These are phyloP conservation scores for Oncorhynchus mykiss DNA, from an alignment of 2,113 vertebrate species.

Conservation along the genomic window DNA sequence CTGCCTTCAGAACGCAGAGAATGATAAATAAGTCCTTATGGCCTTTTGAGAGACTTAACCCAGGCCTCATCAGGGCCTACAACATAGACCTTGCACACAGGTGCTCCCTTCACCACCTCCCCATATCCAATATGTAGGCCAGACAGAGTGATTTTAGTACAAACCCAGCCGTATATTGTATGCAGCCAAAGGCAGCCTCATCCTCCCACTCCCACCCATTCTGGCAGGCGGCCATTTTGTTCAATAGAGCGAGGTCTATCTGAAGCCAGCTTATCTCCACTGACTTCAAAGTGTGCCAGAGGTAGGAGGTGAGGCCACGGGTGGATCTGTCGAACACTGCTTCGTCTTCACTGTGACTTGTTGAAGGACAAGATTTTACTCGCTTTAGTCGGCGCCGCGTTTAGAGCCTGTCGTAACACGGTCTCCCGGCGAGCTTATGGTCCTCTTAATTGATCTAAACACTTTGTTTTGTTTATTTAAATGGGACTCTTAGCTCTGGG, in stretches of 20 bases:
- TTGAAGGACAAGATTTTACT: constrained; percentile 69
- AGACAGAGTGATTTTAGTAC: constrained; percentile 26
- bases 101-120: constrained; percentile 29
- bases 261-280: constrained; percentile 33
- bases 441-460: constrained; percentile 60
- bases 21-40: constrained; percentile 22
- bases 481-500: constrained; percentile 64
- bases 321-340: constrained; percentile 57
- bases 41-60: constrained; percentile 12
- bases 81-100: constrained; percentile 38
- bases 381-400: constrained; percentile 47
- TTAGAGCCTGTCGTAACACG: constrained; percentile 56
- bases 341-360: constrained; percentile 43
- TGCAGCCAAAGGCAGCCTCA: constrained; percentile 39
- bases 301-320: constrained; percentile 50
- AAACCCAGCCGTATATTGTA: constrained; percentile 36
- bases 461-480: constrained; percentile 75
- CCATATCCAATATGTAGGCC: constrained; percentile 41
- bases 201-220: constrained; percentile 26
- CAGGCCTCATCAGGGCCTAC: background rate
- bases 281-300: constrained; percentile 53
- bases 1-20: constrained; percentile 14
- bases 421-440: constrained; percentile 59
- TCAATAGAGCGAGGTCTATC: constrained; percentile 41
- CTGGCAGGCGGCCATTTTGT: constrained; percentile 49